Percentiles rank a stretch among this genome's conserved stretches.
Conservation (phyloP, 2,113 vertebrate genomes). For the Trogon melanurus region DNA sequence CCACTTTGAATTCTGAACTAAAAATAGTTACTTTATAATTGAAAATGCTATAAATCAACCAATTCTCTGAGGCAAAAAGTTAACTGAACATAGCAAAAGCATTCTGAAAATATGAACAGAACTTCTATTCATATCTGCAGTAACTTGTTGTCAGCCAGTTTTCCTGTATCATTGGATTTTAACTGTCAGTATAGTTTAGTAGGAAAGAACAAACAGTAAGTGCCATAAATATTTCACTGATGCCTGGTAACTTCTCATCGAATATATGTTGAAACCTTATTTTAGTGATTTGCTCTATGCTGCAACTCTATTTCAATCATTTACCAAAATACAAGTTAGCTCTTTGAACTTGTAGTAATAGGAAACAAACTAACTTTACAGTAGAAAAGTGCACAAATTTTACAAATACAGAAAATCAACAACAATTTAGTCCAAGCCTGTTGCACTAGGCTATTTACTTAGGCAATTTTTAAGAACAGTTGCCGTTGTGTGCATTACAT, state of each 20-base stretch:
- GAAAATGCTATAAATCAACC: background rate
- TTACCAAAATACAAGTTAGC: background rate
- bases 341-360: background rate
- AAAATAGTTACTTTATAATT: background rate
- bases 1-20: background rate
- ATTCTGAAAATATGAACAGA: background rate
- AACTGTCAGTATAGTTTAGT: background rate
- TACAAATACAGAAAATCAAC: background rate
- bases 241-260: background rate
- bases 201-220: background rate
- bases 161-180: background rate
- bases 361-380: background rate
- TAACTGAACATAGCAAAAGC: background rate
- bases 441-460: background rate
- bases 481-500: background rate
- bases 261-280: background rate
- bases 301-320: background rate
- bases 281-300: background rate
- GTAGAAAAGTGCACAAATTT: background rate
- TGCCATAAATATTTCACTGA: background rate
- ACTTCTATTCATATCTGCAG: background rate
- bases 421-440: background rate
- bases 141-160: background rate
- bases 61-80: background rate
- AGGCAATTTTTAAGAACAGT: background rate